Base-by-base conservation (phyloP, 2,113 vertebrate genomes). In the Oreochromis tanganicae region DNA sequence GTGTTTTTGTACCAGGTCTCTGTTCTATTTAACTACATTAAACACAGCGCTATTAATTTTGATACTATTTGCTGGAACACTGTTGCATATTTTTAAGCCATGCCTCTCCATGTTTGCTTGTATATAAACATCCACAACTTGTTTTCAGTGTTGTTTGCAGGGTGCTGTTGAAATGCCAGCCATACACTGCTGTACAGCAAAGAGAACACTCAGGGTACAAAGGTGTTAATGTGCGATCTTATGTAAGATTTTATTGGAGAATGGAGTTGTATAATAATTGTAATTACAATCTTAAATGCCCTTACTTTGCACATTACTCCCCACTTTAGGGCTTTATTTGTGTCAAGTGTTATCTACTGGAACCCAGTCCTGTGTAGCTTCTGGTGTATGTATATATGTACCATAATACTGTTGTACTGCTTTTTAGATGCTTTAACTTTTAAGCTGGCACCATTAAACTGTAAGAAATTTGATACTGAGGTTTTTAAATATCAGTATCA, bases 181-280 rank as follows among this genome's bases (percentile, higher is more conserved):
- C 2, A 3, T 27, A 41, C 17, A 55, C 16, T 6, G 10, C 57
- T 85, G 4, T 24, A 68, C 50, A 54, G 50, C 84, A 68, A 56
- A 80, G 17, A 6, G 2, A 81, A 24, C 27, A 59, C 34, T 41
- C n/a, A 38, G 7, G 9, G n/a, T 68, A n/a, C 10, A 17, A 83
- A 55, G 54, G 52, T 89, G 68, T 92, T 88, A 89, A 88, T 90
- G 80, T 86, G 11, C 87, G 38, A 84, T 87, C 89, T 82, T n/a
- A 79, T 34, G 17, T 54, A 17, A 27, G 4, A 54, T 78, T 91
- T 92, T 86, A 95, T 34, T 81, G 89, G 55, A 56, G 84, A 84
- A 36, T 84, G 85, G 24, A 91, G 80, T 93, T 90, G 78, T 61
- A 68, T 81, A 88, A 85, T 59, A 10, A 41, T 38, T 55, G 19